Conservation (phyloP, 2,113 vertebrate species). For the Brachyistius frenatus region DNA sequence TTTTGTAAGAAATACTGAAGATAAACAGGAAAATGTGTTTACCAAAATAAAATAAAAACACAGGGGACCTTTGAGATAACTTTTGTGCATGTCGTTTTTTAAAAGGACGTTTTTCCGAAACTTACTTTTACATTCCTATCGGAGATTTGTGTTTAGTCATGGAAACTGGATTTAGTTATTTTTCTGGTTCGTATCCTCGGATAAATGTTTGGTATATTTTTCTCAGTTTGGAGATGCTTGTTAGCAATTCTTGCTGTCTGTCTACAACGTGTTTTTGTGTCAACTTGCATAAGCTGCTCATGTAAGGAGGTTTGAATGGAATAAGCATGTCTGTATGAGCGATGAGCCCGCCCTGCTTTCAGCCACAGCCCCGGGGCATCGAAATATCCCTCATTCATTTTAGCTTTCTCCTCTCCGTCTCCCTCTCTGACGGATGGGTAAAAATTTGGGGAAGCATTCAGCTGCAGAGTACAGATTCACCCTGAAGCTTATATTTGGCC, state of each 20-base stretch:
- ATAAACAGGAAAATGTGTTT: no score
- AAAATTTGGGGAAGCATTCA: slow-evolving; percentile 44
- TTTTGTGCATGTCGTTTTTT: no score
- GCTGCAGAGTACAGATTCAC: slow-evolving; percentile 36
- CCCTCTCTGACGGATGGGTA: slow-evolving; percentile 39
- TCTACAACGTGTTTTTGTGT: slow-evolving; percentile 31
- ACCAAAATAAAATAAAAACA: no score
- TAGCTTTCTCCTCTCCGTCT: slow-evolving; percentile 26
- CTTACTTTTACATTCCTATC: no score
- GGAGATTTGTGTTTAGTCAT: no score
- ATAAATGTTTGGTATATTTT: not conserved
- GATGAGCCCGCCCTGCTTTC: slow-evolving; percentile 56
- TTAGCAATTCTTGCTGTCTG: not conserved
- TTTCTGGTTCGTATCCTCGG: no score
- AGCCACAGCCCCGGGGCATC: slow-evolving; percentile 67
- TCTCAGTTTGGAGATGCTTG: slow-evolving; percentile 3
- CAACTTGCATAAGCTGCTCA: slow-evolving; percentile 51
- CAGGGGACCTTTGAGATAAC: no score
- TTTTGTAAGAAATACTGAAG: no score
- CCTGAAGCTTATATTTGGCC: slow-evolving; percentile 40
- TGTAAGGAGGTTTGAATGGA: slow-evolving; percentile 62
- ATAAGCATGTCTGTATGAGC: slow-evolving; percentile 58
- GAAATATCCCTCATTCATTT: slow-evolving; percentile 29
- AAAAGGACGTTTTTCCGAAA: no score
- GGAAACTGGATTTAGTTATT: no score